Evolutionary conservation across 2,888 invertebrate genomes (phyloP).

Genomic region (Hypomecis atomaria): DNA sequence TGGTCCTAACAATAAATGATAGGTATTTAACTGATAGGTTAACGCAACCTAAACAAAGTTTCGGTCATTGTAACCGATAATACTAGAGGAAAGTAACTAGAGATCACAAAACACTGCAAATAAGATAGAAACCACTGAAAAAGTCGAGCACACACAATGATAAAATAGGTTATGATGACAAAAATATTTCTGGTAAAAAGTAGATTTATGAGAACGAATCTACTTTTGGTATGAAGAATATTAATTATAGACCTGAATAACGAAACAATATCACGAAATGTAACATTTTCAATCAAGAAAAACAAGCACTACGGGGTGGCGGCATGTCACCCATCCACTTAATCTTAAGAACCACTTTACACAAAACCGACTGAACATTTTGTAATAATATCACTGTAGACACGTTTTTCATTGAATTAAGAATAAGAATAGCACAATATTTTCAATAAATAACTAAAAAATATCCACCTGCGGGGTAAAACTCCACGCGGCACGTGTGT

Average conservation of each 20-base stretch:
- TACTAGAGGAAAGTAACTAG: too few relatives aligned
- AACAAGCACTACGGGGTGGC: conserved; percentile 49
- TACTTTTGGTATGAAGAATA: not conserved
- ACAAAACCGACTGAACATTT: conserved; percentile 57
- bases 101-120: not conserved
- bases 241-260: not conserved
- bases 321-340: conserved; percentile 60
- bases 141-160: conserved; percentile 9
- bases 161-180: conserved; percentile 48
- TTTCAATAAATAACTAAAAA: conserved; percentile 57
- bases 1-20: too few relatives aligned
- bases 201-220: conserved; percentile 3
- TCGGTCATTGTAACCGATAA: too few relatives aligned
- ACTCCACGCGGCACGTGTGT: conserved; percentile 85
- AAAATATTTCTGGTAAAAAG: conserved; percentile 33
- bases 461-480: conserved; percentile 80
- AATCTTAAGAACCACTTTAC: conserved; percentile 55
- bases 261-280: not conserved
- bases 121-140: not conserved
- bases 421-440: conserved; percentile 54
- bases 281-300: conserved; percentile 34
- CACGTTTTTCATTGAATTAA: conserved; percentile 46
- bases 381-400: conserved; percentile 57
- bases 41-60: too few relatives aligned
- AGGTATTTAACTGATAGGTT: too few relatives aligned